Conservation (phyloP, 2,888 invertebrate genomes). For the Drosophila phalerata region DNA sequence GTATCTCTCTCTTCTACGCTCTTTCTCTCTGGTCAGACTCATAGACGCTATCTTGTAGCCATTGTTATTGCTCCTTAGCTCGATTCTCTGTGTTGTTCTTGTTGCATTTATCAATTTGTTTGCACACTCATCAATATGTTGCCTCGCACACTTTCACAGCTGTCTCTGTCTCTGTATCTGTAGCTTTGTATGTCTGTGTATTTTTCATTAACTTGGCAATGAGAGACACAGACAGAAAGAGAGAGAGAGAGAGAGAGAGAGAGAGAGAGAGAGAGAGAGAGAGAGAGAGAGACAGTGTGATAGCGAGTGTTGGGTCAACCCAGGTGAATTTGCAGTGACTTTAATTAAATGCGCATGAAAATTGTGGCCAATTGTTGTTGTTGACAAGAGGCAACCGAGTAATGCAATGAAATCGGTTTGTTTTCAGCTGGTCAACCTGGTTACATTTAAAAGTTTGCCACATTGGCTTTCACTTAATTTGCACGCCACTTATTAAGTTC, state of each 20-base stretch:
- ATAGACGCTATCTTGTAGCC: conserved; percentile 21
- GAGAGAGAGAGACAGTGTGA: not conserved
- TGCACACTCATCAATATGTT: conserved; percentile 71
- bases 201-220: conserved; percentile 44
- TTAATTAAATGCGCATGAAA: conserved; percentile 45
- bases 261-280: not conserved
- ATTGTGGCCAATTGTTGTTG: conserved; percentile 14
- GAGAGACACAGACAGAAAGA: not conserved
- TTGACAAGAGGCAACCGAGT: not conserved
- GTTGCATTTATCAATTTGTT: conserved; percentile 75
- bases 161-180: not conserved
- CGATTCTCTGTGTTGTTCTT: conserved; percentile 29
- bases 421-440: not conserved
- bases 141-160: conserved; percentile 26
- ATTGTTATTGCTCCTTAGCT: conserved; percentile 32
- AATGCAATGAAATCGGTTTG: conserved; percentile 20
- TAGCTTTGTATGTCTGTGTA: conserved; percentile 18
- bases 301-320: not conserved
- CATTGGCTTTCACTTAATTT: not conserved
- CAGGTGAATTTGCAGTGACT: conserved; percentile 3
- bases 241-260: no score
- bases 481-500: not conserved
- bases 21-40: conserved; percentile 4
- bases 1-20: not conserved
- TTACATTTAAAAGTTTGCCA: not conserved